Evolutionary conservation across 2,113 vertebrate species (phyloP).

Genomic region (Python bivittatus): DNA sequence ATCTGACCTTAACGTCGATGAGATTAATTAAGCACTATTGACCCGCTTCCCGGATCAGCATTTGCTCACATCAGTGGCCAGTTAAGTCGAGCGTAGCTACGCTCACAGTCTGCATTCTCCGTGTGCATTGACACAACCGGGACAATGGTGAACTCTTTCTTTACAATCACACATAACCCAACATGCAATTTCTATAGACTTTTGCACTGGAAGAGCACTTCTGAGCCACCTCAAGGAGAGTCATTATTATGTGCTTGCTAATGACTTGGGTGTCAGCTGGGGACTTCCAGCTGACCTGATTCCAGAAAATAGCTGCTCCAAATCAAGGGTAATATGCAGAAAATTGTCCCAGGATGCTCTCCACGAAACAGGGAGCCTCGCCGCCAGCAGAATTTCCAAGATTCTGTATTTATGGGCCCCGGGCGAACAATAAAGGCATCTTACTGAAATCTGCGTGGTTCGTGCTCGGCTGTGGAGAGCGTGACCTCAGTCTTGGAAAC

Average conservation of each 20-base stretch:
- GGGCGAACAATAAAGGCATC: no score
- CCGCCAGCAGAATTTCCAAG: no score
- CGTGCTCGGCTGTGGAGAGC: no score
- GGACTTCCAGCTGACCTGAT: background rate
- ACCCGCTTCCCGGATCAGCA: slow-evolving; percentile 52
- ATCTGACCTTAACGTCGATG: slow-evolving; percentile 52
- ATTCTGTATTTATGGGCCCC: no score
- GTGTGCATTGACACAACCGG: slow-evolving; percentile 1
- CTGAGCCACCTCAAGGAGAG: no score
- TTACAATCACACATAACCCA: background rate
- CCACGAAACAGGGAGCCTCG: no score
- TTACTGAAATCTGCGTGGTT: no score
- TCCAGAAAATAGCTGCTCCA: no score
- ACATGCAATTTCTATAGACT: background rate
- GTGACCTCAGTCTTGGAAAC: no score
- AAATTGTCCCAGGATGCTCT: no score
- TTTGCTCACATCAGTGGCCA: slow-evolving; percentile 42
- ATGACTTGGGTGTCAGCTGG: background rate
- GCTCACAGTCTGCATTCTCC: background rate
- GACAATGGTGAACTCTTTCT: background rate
- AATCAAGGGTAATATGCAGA: no score
- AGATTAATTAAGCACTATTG: slow-evolving; percentile 57
- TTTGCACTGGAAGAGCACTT: background rate
- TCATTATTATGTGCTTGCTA: background rate
- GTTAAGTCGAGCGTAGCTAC: slow-evolving; percentile 57